These are phyloP conservation scores for Umimayanthus chanpuru DNA, from an alignment of 92 coral and sea anemone genomes.

Conservation along the genomic window DNA sequence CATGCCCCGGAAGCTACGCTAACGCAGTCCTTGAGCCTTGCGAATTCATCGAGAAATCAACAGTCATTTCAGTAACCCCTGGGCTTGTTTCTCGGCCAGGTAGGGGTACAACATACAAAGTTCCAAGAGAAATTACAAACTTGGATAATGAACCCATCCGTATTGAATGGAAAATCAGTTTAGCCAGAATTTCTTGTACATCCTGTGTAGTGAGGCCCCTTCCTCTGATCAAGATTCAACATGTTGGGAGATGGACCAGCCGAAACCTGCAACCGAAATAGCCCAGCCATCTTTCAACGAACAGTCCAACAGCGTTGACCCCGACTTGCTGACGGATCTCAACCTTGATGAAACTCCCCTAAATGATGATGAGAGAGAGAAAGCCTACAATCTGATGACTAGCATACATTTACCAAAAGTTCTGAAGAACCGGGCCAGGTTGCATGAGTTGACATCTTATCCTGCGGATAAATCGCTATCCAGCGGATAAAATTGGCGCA, in stretches of 20 bases:
- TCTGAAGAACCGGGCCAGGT: not conserved
- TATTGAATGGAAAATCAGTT: not conserved
- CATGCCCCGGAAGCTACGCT: conserved; percentile 27
- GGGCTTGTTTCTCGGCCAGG: not conserved
- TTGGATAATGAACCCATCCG: not conserved
- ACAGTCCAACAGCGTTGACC: conserved; percentile 17
- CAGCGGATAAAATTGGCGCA: no score
- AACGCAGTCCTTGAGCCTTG: conserved; percentile 41
- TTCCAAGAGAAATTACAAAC: conserved; percentile 21
- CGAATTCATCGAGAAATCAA: not conserved
- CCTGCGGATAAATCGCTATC: no score
- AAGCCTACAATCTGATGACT: conserved; percentile 22
- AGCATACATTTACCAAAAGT: conserved; percentile 25
- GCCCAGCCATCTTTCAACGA: no score
- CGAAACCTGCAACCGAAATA: no score
- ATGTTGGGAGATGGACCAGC: no score
- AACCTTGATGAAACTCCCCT: not conserved
- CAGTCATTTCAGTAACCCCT: not conserved
- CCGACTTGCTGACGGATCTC: conserved; percentile 30
- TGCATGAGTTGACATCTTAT: no score
- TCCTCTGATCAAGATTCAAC: not conserved
- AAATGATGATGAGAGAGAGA: conserved; percentile 21
- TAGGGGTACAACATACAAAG: not conserved
- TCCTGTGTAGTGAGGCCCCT: not conserved
- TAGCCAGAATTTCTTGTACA: not conserved